Base-by-base conservation (phyloP, 1,140 invertebrate genomes). In the Drosophila repletoides region DNA sequence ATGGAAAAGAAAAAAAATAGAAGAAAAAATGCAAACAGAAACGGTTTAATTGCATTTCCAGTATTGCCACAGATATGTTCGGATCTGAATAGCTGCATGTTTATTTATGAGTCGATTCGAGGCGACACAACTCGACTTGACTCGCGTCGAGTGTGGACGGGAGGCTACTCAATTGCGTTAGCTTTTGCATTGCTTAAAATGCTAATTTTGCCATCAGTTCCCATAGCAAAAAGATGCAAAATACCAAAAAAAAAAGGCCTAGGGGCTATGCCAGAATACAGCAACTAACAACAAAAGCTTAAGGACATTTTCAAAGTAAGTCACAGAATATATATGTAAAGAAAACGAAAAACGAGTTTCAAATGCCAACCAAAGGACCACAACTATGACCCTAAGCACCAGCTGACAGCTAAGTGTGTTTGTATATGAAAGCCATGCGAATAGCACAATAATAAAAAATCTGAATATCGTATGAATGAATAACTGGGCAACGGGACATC, bases 31-130 rank as follows among this genome's bases (percentile, higher is more conserved):
- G 28, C 29, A 22, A 31, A 31, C 24, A 29, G 45, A 21, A 48
- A 59, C 34, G 28, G 26, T 65, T 80, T 79, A 79, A 79, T 79
- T 79, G 72, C 76, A 76, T 80, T 80, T 58, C 34, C 61, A 74
- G 52, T 77, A 60, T 60, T 72, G 74, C 75, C 55, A 68, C 74
- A 79, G 69, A 53, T 77, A 73, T 68, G 74, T 72, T 41, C 36
- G 38, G 15, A 55, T 31, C 38, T 15, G 17, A 55, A 28, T 43
- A 48, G 61, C 52, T 64, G 76, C 59, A 81, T 81, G 77, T 81
- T 83, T 81, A 83, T 83, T 83, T 83, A 81, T 76, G 77, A 83
- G 68, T 65, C 34, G 55, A 59, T 59, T n/a, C 53, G 40, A 46
- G 17, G 58, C 55, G 22, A 46, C 14, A n/a, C n/a, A n/a, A 17